A percentile compares a stretch with the other conserved stretches of the same genome.
Evolutionary conservation across 92 coral and sea anemone genomes (phyloP).

Genomic region (Zoanthus gigantus): DNA sequence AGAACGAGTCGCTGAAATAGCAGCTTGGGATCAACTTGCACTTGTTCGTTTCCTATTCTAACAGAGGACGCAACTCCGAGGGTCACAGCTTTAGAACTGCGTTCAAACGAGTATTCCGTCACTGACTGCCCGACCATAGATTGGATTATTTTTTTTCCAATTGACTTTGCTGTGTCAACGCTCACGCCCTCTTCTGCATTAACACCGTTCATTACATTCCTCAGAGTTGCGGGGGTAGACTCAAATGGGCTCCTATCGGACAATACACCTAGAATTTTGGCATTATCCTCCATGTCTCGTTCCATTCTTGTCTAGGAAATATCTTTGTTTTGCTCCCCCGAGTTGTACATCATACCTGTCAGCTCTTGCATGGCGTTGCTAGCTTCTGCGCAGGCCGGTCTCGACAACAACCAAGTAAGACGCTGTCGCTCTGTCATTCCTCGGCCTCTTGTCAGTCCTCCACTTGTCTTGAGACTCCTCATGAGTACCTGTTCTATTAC

Average conservation of each 20-base stretch:
- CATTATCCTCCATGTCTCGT: slow-evolving; percentile 36
- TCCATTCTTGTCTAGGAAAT: slow-evolving; percentile 1
- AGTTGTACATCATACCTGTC: slow-evolving; percentile 7
- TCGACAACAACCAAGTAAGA: slow-evolving; percentile 46
- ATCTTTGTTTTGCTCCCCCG: slow-evolving; percentile 51
- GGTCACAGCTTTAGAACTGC: slow-evolving; percentile 6
- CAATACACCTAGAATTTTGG: not conserved
- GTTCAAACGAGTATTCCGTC: not conserved
- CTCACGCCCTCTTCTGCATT: slow-evolving; percentile 8
- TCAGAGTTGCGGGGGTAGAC: slow-evolving; percentile 27
- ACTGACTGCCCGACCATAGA: slow-evolving; percentile 16
- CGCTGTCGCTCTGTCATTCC: slow-evolving; percentile 61
- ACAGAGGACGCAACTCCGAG: slow-evolving; percentile 18
- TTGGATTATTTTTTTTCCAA: slow-evolving; percentile 20
- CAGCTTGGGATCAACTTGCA: slow-evolving; percentile 40
- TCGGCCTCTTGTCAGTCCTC: slow-evolving; percentile 65
- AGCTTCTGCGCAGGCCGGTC: slow-evolving; percentile 64
- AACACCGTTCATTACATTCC: slow-evolving; percentile 39
- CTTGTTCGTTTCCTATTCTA: not conserved
- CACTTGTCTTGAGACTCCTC: slow-evolving; percentile 63
- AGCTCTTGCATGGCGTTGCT: slow-evolving; percentile 47
- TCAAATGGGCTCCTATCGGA: slow-evolving; percentile 28
- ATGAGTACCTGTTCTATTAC: slow-evolving; percentile 55
- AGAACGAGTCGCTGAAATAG: slow-evolving; percentile 58
- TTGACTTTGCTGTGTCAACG: not conserved